These are phyloP conservation scores for Pipistrellus pipistrellus DNA, from an alignment of 2,797 vertebrate genomes.

Conservation along the genomic window DNA sequence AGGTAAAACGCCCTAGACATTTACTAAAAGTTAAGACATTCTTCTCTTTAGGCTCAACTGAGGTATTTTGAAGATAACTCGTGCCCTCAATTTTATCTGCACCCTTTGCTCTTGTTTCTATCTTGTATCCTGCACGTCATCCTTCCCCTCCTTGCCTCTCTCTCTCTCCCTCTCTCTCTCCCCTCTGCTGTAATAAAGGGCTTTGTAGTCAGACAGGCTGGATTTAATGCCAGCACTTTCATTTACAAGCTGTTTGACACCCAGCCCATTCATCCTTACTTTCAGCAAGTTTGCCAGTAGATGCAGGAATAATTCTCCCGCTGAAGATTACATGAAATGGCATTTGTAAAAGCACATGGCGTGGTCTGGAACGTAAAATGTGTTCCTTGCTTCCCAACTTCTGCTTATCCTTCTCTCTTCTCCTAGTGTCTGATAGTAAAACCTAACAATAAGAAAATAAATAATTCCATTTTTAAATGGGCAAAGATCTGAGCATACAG, in stretches of 20 bases:
- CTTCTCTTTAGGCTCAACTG: background rate
- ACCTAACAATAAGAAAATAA: background rate
- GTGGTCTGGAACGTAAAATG: background rate
- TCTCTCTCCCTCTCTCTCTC: too few relatives aligned
- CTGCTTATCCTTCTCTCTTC: background rate
- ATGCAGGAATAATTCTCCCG: background rate
- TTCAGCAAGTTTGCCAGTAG: background rate
- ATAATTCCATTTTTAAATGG: background rate
- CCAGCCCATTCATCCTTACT: background rate
- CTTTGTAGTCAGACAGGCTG: background rate
- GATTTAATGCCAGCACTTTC: background rate
- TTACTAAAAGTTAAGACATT: background rate
- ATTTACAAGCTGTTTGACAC: background rate
- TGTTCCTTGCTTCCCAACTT: background rate
- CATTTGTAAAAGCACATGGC: background rate
- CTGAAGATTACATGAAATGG: background rate
- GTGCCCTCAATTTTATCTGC: rapidly evolving
- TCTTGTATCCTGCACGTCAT: background rate
- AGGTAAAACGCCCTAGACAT: background rate
- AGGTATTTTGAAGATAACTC: background rate
- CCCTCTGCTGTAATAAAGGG: too few relatives aligned
- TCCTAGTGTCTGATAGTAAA: background rate
- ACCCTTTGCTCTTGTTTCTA: background rate
- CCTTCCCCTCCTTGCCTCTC: background rate
- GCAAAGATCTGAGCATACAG: background rate